Base-by-base conservation (phyloP, 2,113 vertebrate genomes). In the Trachemys scripta region DNA sequence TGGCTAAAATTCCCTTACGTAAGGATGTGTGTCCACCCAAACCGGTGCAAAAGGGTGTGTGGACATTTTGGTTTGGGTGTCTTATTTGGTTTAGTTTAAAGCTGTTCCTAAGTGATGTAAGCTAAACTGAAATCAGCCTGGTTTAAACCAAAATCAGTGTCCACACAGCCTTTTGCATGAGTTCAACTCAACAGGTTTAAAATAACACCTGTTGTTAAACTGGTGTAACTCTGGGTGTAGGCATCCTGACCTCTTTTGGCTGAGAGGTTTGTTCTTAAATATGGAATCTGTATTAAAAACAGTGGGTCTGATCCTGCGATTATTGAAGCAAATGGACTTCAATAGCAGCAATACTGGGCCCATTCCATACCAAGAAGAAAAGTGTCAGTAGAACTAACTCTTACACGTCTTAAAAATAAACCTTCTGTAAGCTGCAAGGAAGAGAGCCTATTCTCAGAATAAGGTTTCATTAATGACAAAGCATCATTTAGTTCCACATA, bases 341-440 rank as follows among this genome's bases (percentile, higher is more conserved):
- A 90, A 90, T 65, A 82, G 38, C 27, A 47, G 57, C 42, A 79
- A 76, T 47, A 49, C 80, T 78, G 25, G 85, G 75, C 42, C 38
- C 24, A 47, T 27, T 78, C 91, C 88, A 88, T 3, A 31, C n/a
- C 35, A n/a, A 88, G 62, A 88, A 93, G 11, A 94, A 92, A 75
- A 49, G 6, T 87, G 92, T 88, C 9, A 72, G 31, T 42, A 94
- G 85, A 93, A 92, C 42, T 1, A 6, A 90, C 22, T 93, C 93
- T 94, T 83, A 72, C 35, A 6, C 80, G 8, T 57, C 93, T 94
- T 80, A 92, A 87, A 95, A 96, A 87, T 62, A 84, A 1, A 38
- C 69, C 25, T 72, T 84, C 9, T 13, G 24, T 62, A 49, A 93
- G 59, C 51, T 80, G 25, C 59, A 90, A 51, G 13, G 90, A 85